Evolutionary conservation across 2,113 vertebrate species (phyloP).

Genomic region (Tyto alba): DNA sequence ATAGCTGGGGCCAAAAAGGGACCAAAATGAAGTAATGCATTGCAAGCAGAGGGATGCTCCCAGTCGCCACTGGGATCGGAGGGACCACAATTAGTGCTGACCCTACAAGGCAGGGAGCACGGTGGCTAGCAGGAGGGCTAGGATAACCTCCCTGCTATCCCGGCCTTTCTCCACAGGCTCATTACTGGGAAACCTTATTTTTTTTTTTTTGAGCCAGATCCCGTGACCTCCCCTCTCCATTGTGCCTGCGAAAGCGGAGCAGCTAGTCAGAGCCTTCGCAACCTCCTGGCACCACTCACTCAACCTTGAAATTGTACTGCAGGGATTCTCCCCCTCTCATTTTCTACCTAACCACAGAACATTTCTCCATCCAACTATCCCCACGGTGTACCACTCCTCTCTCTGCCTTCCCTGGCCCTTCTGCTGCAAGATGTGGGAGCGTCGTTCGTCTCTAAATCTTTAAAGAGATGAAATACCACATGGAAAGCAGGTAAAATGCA

Average conservation of each 20-base stretch:
- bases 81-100: background rate
- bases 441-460: fast-evolving
- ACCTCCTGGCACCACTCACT: background rate
- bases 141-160: background rate
- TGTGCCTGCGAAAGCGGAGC: background rate
- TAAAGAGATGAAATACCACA: background rate
- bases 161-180: background rate
- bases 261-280: background rate
- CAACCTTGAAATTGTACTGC: conserved; percentile 39
- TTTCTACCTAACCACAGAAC: background rate
- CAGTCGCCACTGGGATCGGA: fast-evolving
- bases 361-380: background rate
- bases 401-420: background rate
- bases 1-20: background rate
- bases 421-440: fast-evolving
- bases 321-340: background rate
- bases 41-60: background rate
- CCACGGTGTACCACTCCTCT: fast-evolving
- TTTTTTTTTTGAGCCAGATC: background rate
- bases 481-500: background rate
- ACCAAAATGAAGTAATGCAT: background rate
- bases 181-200: background rate
- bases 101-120: background rate
- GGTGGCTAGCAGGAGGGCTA: background rate
- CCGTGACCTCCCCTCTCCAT: background rate